Evolutionary conservation across 2,797 vertebrate genomes (phyloP).

Genomic region (Acanthurus leucopareius): DNA sequence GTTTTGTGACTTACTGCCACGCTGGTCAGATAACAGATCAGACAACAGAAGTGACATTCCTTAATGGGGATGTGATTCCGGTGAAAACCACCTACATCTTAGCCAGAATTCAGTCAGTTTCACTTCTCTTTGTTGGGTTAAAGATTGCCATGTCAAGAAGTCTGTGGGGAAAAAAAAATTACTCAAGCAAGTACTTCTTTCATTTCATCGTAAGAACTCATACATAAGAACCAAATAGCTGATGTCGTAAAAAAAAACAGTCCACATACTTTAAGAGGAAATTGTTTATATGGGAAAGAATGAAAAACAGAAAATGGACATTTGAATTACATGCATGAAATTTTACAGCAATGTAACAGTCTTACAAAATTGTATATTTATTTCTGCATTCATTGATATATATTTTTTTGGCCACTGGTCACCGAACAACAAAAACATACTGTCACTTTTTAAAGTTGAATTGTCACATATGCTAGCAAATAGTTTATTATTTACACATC

Average conservation of each 20-base stretch:
- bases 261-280: too few species aligned
- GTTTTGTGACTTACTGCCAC: background rate
- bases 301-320: too few species aligned
- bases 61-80: constrained; percentile 22
- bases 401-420: background rate
- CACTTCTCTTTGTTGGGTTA: constrained; percentile 5
- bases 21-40: too few species aligned
- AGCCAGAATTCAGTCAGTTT: background rate
- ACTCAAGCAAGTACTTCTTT: rapidly evolving
- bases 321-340: background rate
- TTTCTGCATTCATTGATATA: background rate
- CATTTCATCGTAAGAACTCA: background rate
- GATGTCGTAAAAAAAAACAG: background rate
- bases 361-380: background rate
- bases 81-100: background rate
- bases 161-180: background rate
- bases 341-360: background rate
- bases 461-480: background rate
- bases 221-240: background rate
- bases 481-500: background rate
- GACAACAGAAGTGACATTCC: background rate
- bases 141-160: background rate
- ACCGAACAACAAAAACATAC: too few species aligned
- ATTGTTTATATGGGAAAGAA: too few species aligned
- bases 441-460: background rate